Percentiles rank a stretch among this genome's conserved stretches.
Conservation (phyloP, 2,113 vertebrate species). For the Platysternon megacephalum region DNA sequence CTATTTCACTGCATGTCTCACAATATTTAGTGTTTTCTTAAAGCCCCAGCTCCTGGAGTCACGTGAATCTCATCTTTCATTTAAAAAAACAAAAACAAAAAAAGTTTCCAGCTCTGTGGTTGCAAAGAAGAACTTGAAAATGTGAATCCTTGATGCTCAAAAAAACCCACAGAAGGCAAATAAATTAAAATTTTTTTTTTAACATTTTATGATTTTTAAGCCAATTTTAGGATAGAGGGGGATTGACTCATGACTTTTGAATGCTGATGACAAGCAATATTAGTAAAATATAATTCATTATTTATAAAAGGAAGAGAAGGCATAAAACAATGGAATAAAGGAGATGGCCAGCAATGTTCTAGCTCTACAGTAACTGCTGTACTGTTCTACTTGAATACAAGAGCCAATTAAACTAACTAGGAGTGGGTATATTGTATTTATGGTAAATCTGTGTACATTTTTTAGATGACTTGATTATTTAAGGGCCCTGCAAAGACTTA, state of each 20-base stretch:
- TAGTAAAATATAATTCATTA: neutral
- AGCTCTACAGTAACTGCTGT: neutral
- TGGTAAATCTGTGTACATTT: neutral
- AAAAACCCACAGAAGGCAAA: neutral
- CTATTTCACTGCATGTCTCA: neutral
- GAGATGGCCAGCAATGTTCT: accelerated
- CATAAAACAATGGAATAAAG: neutral
- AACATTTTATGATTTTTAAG: neutral
- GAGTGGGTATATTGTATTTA: neutral
- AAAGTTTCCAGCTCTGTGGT: neutral
- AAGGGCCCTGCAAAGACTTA: neutral
- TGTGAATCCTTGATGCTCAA: neutral
- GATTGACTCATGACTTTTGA: neutral
- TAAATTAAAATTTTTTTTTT: neutral
- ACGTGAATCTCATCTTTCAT: neutral
- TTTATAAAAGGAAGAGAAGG: neutral
- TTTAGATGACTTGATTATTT: neutral
- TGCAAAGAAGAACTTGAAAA: conserved; percentile 8
- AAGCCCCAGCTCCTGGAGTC: neutral
- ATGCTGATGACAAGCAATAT: neutral
- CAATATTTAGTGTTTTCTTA: neutral
- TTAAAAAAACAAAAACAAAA: neutral
- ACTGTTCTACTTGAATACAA: neutral
- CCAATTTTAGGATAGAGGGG: neutral
- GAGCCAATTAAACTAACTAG: neutral